These are phyloP conservation scores for Sebastes vulpes DNA, from an alignment of 2,797 vertebrate genomes.

Conservation along the genomic window DNA sequence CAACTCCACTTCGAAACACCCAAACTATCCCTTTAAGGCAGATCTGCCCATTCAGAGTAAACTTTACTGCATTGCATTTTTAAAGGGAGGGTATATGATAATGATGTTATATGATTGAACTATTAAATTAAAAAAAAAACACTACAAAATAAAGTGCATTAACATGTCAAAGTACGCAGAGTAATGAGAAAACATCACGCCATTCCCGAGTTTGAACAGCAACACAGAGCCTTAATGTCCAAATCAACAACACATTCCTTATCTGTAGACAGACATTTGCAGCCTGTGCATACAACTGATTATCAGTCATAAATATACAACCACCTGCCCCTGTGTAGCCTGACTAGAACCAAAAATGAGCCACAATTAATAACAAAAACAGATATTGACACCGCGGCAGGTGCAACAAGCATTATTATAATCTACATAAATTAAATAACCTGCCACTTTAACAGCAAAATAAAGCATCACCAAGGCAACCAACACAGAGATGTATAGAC, in stretches of 20 bases:
- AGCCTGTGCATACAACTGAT: background rate
- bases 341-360: background rate
- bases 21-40: background rate
- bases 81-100: background rate
- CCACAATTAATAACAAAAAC: background rate
- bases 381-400: background rate
- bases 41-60: background rate
- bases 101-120: background rate
- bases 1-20: background rate
- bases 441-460: background rate
- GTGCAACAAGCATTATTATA: background rate
- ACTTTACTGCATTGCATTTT: background rate
- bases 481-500: background rate
- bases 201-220: background rate
- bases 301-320: background rate
- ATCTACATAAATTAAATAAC: background rate
- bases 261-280: background rate
- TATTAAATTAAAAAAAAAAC: background rate
- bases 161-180: background rate
- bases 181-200: too few species aligned
- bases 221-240: background rate
- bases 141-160: background rate
- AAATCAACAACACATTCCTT: background rate
- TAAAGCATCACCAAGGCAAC: background rate
- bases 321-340: background rate